Evolutionary conservation across 2,888 invertebrate genomes (phyloP).

Genomic region (Nysson spinosus): DNA sequence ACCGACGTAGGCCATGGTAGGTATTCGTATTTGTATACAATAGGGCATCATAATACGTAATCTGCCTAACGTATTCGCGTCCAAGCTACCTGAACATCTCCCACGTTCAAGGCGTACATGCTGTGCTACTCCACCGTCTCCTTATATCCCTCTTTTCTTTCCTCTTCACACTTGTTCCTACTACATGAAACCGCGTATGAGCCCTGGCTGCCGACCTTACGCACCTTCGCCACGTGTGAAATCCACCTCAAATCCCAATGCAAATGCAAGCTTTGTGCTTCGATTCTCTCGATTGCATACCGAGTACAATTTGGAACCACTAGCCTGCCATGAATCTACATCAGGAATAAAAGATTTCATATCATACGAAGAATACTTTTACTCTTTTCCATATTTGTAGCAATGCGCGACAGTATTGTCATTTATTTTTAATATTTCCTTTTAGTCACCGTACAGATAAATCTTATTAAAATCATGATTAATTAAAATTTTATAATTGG

Average conservation of each 20-base stretch:
- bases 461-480: too few relatives aligned
- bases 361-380: too few relatives aligned
- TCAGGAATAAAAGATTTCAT: too few relatives aligned
- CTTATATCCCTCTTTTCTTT: conserved; percentile 28
- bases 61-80: conserved; percentile 71
- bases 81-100: conserved; percentile 67
- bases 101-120: conserved; percentile 63
- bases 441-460: too few relatives aligned
- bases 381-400: too few relatives aligned
- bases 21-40: conserved; percentile 75
- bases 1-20: conserved; percentile 50
- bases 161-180: conserved; percentile 51
- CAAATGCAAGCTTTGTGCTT: conserved; percentile 44
- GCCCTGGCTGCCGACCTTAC: conserved; percentile 49
- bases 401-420: too few relatives aligned
- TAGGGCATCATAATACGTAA: conserved; percentile 75
- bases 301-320: too few relatives aligned
- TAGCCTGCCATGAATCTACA: too few relatives aligned
- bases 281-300: conserved; percentile 39
- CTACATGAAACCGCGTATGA: conserved; percentile 40
- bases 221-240: conserved; percentile 59
- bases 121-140: conserved; percentile 24
- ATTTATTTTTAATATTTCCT: too few relatives aligned
- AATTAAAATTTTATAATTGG: too few relatives aligned
- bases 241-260: conserved; percentile 51